Percentiles rank a stretch among this genome's conserved stretches.
phyloP scores from a whole-genome alignment of 2,797 vertebrate species.

The Phrynocephalus guinanensis region DNA sequence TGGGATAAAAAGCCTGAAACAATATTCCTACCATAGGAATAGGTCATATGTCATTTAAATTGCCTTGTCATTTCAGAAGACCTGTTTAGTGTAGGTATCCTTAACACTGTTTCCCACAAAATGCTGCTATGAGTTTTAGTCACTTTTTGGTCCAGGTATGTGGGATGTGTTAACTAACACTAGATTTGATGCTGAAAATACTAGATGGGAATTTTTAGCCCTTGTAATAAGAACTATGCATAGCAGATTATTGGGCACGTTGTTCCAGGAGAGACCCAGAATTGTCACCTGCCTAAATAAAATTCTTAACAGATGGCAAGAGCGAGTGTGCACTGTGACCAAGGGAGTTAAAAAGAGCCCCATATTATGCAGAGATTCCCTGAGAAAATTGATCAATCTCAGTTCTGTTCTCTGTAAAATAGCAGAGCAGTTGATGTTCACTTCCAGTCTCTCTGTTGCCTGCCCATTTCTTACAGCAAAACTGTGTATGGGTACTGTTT shows the following conservation, averaged over 20 bases:
- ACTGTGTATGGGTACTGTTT: not conserved
- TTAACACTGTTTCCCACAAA: slow-evolving; percentile 23
- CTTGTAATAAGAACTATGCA: not conserved
- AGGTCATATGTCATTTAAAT: slow-evolving; percentile 6
- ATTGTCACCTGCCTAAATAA: not conserved
- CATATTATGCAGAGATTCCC: not conserved
- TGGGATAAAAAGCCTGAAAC: not conserved
- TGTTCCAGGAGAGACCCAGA: not conserved
- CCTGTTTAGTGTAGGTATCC: slow-evolving; percentile 9
- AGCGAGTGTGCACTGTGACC: not conserved
- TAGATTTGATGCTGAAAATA: no score
- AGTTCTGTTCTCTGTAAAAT: not conserved
- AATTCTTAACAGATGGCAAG: not conserved
- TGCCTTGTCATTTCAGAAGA: slow-evolving; percentile 16
- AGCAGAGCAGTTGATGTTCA: not conserved
- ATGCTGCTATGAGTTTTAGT: slow-evolving; percentile 1
- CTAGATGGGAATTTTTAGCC: not conserved
- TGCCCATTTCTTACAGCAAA: not conserved
- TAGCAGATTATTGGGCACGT: not conserved
- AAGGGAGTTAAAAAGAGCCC: not conserved
- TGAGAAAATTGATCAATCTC: not conserved
- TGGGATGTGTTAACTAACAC: not conserved
- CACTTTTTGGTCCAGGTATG: not conserved
- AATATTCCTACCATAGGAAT: slow-evolving; percentile 21
- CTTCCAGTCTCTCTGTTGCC: not conserved